Evolutionary conservation across 2,888 invertebrate species (phyloP).

Genomic region (Drosophila affinis): DNA sequence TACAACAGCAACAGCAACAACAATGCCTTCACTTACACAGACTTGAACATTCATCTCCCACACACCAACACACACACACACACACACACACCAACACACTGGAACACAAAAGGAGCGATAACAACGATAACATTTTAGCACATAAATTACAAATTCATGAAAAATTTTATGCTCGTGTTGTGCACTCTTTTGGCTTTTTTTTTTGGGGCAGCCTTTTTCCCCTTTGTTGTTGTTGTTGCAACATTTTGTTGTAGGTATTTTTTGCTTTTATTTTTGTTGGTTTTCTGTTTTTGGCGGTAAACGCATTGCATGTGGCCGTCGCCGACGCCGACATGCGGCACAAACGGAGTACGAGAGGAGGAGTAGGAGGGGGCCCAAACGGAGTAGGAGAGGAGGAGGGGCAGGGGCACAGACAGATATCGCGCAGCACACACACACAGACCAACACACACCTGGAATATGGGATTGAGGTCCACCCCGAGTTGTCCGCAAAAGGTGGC

Average conservation of each 20-base stretch:
- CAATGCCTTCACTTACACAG: background rate
- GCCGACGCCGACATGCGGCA: conserved; percentile 53
- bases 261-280: conserved; percentile 23
- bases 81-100: background rate
- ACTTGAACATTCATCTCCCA: background rate
- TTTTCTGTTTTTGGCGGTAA: conserved; percentile 76
- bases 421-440: conserved; percentile 29
- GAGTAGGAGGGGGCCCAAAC: conserved; percentile 19
- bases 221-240: conserved; percentile 10
- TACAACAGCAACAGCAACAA: conserved; percentile 5
- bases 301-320: conserved; percentile 71
- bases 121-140: conserved; percentile 78
- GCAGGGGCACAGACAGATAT: conserved; percentile 62
- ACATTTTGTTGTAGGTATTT: conserved; percentile 11
- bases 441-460: conserved; percentile 22
- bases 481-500: conserved; percentile 73
- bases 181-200: conserved; percentile 46
- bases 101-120: conserved; percentile 71
- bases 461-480: conserved; percentile 60
- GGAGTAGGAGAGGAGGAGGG: background rate
- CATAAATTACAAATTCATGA: conserved; percentile 78
- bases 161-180: conserved; percentile 77
- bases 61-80: background rate
- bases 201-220: conserved; percentile 36
- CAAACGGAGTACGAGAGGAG: background rate